Evolutionary conservation across 2,797 vertebrate species (phyloP).

Genomic region (Cirrhinus mrigala): DNA sequence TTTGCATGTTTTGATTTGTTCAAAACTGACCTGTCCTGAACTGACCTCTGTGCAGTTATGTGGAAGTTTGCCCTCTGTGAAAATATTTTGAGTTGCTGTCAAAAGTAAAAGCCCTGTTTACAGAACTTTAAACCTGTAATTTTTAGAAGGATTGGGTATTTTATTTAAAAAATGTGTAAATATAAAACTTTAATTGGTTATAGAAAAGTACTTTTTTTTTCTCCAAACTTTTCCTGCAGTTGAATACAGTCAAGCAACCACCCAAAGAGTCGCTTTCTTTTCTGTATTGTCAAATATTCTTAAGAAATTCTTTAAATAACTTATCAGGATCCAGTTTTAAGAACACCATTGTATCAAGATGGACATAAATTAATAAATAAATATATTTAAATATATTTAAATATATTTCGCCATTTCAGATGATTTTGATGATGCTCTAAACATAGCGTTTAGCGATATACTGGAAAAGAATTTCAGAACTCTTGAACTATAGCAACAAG

Average conservation of each 20-base stretch:
- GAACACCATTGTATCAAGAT: neutral
- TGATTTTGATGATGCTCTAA: neutral
- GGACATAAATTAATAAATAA: too few species aligned
- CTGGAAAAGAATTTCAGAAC: neutral
- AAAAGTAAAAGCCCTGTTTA: neutral
- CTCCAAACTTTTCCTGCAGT: too few species aligned
- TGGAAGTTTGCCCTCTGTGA: neutral
- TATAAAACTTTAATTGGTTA: neutral
- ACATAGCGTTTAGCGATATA: neutral
- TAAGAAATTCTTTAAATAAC: neutral
- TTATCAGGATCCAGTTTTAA: neutral
- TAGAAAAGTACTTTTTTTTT: neutral
- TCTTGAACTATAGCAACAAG: neutral
- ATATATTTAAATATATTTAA: neutral
- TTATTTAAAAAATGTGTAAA: neutral
- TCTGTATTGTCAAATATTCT: neutral
- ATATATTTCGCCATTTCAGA: neutral
- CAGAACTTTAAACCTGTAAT: neutral
- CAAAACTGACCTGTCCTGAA: neutral
- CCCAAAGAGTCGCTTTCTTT: neutral
- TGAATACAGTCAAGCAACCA: neutral
- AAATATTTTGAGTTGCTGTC: neutral
- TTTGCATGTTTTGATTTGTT: neutral
- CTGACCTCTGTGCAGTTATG: slow-evolving; percentile 2
- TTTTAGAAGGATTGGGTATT: neutral